These are phyloP conservation scores for Sphaerophoria taeniata DNA, from an alignment of 2,888 invertebrate species.

Conservation along the genomic window DNA sequence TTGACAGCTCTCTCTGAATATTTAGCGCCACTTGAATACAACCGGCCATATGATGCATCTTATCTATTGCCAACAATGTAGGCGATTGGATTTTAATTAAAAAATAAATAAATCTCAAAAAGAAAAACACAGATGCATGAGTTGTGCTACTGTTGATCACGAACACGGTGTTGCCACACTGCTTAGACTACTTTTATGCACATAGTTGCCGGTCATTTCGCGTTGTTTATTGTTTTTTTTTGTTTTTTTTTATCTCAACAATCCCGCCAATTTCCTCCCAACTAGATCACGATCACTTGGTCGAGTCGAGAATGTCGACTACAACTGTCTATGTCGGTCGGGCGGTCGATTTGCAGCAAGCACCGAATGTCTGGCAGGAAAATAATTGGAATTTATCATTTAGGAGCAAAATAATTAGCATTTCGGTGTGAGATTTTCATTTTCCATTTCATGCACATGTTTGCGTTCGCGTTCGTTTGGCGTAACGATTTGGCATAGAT, in stretches of 20 bases:
- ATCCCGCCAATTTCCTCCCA: conserved; percentile 36
- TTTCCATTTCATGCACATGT: conserved; percentile 37
- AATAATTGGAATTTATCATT: background rate
- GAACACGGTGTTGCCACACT: conserved; percentile 21
- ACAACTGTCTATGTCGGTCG: conserved; percentile 2
- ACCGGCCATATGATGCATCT: conserved; percentile 8
- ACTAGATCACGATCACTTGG: conserved; percentile 62
- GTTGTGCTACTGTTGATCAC: background rate
- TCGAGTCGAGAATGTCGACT: conserved; percentile 13
- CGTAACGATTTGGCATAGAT: conserved; percentile 14
- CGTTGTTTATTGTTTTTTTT: background rate
- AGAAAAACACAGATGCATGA: conserved; percentile 14
- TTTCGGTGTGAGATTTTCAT: conserved; percentile 15
- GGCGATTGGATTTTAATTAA: conserved; percentile 55
- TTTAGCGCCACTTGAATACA: conserved; percentile 47
- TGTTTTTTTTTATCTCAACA: background rate
- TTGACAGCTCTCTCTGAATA: background rate
- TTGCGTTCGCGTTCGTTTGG: conserved; percentile 11
- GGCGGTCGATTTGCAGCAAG: no score
- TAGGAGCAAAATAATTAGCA: conserved; percentile 12
- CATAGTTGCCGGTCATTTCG: background rate
- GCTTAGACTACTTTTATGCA: no score
- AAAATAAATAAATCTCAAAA: conserved; percentile 32
- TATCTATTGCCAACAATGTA: conserved; percentile 37
- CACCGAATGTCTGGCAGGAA: no score